A percentile compares a stretch with the other conserved stretches of the same genome.
Conservation (phyloP, 2,888 invertebrate genomes). For the Coleophora deauratella region DNA sequence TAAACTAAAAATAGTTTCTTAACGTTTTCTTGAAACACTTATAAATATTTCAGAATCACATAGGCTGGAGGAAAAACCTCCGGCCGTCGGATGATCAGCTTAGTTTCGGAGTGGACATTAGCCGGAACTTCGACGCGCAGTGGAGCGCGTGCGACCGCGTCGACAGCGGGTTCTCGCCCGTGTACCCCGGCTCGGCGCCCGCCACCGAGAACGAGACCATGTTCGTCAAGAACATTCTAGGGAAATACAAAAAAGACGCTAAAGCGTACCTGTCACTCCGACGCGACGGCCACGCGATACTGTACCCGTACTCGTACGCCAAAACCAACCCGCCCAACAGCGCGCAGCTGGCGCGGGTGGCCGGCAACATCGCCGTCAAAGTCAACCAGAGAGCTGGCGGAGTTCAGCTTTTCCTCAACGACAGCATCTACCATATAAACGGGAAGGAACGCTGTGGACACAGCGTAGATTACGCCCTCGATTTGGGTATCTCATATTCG, state of each 20-base stretch:
- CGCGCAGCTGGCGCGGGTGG: conserved; percentile 23
- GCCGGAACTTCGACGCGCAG: conserved; percentile 48
- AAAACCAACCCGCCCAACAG: conserved; percentile 15
- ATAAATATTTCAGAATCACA: conserved; percentile 16
- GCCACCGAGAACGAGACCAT: conserved; percentile 79
- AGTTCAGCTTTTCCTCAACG: conserved; percentile 40
- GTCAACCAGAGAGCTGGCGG: conserved; percentile 44
- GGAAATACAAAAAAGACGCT: conserved; percentile 53
- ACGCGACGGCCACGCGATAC: conserved; percentile 77
- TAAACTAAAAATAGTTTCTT: too few species aligned
- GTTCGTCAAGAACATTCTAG: conserved; percentile 72
- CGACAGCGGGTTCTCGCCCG: conserved; percentile 30
- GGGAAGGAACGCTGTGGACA: conserved; percentile 47
- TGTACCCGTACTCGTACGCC: conserved; percentile 77
- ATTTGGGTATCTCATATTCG: conserved; percentile 29
- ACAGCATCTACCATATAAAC: conserved; percentile 37
- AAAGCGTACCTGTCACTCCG: conserved; percentile 82
- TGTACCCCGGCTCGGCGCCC: conserved; percentile 72
- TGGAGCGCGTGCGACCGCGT: conserved; percentile 35
- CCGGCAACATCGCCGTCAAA: conserved; percentile 35
- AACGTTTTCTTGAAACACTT: too few species aligned
- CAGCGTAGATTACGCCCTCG: conserved; percentile 52
- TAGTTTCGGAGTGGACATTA: conserved; percentile 48
- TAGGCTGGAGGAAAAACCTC: conserved; percentile 47
- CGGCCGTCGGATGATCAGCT: conserved; percentile 23